Percentiles rank a stretch among this genome's conserved stretches.
phyloP scores from a whole-genome alignment of 2,113 vertebrate species.

The Nerophis lumbriciformis region DNA sequence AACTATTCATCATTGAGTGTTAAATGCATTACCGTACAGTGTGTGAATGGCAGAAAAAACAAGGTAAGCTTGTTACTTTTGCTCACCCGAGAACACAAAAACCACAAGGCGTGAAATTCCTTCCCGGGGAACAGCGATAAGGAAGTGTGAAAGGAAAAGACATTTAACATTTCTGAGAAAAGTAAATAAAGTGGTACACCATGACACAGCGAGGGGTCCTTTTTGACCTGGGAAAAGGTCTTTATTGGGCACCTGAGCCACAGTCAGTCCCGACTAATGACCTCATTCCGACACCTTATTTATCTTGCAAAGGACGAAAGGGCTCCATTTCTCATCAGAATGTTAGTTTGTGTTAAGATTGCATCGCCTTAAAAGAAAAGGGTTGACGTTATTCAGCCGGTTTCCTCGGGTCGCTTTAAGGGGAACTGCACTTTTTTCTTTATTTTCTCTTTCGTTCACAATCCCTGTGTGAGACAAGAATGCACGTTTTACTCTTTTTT shows the following conservation, averaged over 20 bases:
- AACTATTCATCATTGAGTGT: no score
- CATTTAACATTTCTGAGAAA: background rate
- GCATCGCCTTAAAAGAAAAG: constrained; percentile 29
- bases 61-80: constrained; percentile 22
- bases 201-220: background rate
- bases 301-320: constrained; percentile 40
- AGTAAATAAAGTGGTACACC: background rate
- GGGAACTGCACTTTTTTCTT: no score
- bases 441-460: no score
- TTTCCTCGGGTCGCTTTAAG: constrained; percentile 10
- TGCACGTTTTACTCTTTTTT: no score
- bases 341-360: constrained; percentile 45
- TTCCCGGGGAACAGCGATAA: constrained; percentile 1
- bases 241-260: constrained; percentile 6
- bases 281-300: constrained; percentile 28
- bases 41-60: no score
- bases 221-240: constrained; percentile 20
- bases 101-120: constrained; percentile 26
- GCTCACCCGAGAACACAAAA: constrained; percentile 29
- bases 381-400: constrained; percentile 20
- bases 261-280: constrained; percentile 29
- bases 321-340: constrained; percentile 28
- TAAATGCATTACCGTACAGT: no score
- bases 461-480: no score
- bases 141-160: constrained; percentile 2